These are phyloP conservation scores for Eumeta japonica DNA, from an alignment of 1,140 invertebrate genomes.

Conservation along the genomic window DNA sequence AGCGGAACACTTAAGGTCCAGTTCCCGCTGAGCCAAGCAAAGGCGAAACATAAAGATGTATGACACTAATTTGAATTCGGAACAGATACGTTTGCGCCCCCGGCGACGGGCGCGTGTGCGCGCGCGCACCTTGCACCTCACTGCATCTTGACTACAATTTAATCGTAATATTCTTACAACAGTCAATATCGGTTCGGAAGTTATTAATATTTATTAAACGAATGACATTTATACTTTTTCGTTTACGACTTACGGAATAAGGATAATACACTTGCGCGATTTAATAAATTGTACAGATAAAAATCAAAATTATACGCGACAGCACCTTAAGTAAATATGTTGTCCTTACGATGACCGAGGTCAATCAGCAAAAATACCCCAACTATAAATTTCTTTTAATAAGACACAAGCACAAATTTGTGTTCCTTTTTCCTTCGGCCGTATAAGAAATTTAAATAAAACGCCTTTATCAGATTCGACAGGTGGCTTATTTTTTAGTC, in stretches of 20 bases:
- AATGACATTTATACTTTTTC: too few relatives aligned
- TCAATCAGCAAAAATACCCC: conserved; percentile 49
- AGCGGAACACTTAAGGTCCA: conserved; percentile 33
- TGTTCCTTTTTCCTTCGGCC: conserved; percentile 46
- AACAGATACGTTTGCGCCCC: conserved; percentile 39
- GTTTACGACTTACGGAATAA: too few relatives aligned
- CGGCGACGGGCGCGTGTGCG: conserved; percentile 47
- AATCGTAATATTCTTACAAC: too few relatives aligned
- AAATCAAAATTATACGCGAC: too few relatives aligned
- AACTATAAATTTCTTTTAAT: conserved; percentile 58
- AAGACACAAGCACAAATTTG: conserved; percentile 51
- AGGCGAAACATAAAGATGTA: conserved; percentile 41
- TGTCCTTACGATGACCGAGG: conserved; percentile 44
- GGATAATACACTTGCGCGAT: too few relatives aligned
- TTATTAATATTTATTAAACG: too few relatives aligned
- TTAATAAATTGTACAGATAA: too few relatives aligned
- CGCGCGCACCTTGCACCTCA: conserved; percentile 44
- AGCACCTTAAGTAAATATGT: too few relatives aligned
- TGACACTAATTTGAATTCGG: conserved; percentile 50
- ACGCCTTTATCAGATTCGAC: conserved; percentile 56
- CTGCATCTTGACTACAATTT: too few relatives aligned
- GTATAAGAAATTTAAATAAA: conserved; percentile 55
- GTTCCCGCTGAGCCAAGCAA: conserved; percentile 31
- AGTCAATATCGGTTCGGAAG: too few relatives aligned
- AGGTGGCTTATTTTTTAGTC: conserved; percentile 40